Evolutionary conservation across 2,888 invertebrate species (phyloP).

Genomic region (Tortricodes alternella): DNA sequence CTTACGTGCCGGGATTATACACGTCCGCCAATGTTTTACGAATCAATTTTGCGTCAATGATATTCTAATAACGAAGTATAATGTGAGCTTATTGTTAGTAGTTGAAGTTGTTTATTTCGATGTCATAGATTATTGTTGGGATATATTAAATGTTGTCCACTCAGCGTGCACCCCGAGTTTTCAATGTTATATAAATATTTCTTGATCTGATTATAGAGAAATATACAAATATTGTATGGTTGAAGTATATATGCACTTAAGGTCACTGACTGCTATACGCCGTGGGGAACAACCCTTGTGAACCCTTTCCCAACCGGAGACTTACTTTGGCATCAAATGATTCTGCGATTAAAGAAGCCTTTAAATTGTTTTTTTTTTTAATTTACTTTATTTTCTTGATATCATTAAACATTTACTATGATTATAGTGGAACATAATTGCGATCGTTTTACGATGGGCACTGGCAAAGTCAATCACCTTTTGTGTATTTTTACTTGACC

Average conservation of each 20-base stretch:
- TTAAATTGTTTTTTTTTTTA: too few species aligned
- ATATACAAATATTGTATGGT: not conserved
- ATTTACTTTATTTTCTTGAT: too few species aligned
- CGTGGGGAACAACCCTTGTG: too few species aligned
- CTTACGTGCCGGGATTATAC: too few species aligned
- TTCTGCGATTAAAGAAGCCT: too few species aligned
- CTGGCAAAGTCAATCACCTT: not conserved
- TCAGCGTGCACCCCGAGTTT: slow-evolving; percentile 3
- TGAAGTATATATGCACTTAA: not conserved
- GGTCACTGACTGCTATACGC: not conserved
- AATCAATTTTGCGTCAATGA: not conserved
- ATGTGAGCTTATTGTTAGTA: slow-evolving; percentile 27
- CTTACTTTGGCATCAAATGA: too few species aligned
- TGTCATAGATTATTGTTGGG: slow-evolving; percentile 10
- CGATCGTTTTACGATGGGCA: too few species aligned
- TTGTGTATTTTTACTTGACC: not conserved
- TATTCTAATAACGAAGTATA: slow-evolving; percentile 5
- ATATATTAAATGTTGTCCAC: slow-evolving; percentile 11
- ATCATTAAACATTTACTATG: too few species aligned
- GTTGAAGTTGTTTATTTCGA: slow-evolving; percentile 10
- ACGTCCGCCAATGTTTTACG: not conserved
- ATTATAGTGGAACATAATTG: too few species aligned
- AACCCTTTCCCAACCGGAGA: too few species aligned
- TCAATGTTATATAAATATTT: slow-evolving; percentile 3
- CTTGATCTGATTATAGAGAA: slow-evolving; percentile 13